Base-by-base conservation (phyloP, 2,113 vertebrate genomes). In the Ctenodactylus gundi region DNA sequence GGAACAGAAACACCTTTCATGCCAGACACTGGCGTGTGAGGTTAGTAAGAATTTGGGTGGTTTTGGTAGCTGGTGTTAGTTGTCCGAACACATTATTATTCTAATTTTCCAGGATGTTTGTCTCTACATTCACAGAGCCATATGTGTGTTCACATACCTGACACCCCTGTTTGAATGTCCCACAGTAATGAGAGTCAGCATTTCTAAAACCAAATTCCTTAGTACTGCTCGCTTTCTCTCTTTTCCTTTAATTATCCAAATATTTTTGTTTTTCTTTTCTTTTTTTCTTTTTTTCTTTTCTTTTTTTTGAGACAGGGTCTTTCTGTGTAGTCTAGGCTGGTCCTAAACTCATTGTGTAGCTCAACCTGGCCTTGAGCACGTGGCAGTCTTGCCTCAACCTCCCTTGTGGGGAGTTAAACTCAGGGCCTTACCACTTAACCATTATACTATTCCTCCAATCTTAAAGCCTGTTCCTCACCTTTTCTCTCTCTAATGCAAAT, bases 41-140 rank as follows among this genome's bases (percentile, higher is more conserved):
- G 39, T 81, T 9, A 36, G 18, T 58, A 44, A 75, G 41, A n/a
- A n/a, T n/a, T n/a, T 53, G n/a, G 60, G 80, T 80, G 85, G 9
- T 90, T 75, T 80, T 27, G 75, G 49, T 85, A 60, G 17, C 41
- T 92, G 88, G n/a, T 81, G 53, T 93, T 78, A 55, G 44, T 92
- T 95, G 72, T 51, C 23, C 55, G 77, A 77, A 34, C 72, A 92
- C 18, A 39, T 17, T 92, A 41, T 78, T n/a, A 65, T 36, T 7
- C 85, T 51, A 80, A 67, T 81, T 93, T 86, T 65, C 75, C n/a
- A 51, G 20, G n/a, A 90, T n/a, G 75, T 80, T 67, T 11, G 58
- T 57, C 25, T 84, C 41, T 91, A 25, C 88, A 36, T n/a, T 77
- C 55, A 57, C 39, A 88, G 39, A 83, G 13, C 41, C 29, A 41